phyloP scores from a whole-genome alignment of 2,888 invertebrate species.

The Incurvaria masculella region DNA sequence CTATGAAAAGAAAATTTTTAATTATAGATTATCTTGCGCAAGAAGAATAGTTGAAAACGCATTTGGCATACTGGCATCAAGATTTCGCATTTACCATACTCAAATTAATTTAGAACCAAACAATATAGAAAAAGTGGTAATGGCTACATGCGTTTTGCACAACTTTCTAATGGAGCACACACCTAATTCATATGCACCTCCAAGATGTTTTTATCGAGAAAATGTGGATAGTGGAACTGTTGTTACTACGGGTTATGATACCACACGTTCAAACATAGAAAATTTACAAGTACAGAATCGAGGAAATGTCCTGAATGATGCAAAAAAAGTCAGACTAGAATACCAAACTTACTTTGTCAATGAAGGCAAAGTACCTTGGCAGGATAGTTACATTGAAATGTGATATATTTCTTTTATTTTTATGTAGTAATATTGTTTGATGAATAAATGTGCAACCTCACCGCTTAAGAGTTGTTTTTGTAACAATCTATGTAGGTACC shows the following conservation, averaged over 20 bases:
- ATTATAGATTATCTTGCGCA: constrained; percentile 17
- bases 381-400: constrained; percentile 10
- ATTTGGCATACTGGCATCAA: constrained; percentile 19
- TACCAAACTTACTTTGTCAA: constrained; percentile 12
- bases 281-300: constrained; percentile 12
- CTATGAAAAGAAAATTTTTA: constrained; percentile 15
- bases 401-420: constrained; percentile 8
- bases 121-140: constrained; percentile 15
- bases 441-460: constrained; percentile 6
- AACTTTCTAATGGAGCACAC: constrained; percentile 14
- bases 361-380: constrained; percentile 14
- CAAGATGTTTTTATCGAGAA: constrained; percentile 14
- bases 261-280: constrained; percentile 10
- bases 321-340: constrained; percentile 8
- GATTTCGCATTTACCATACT: constrained; percentile 16
- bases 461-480: constrained; percentile 6
- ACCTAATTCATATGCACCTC: constrained; percentile 11
- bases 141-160: constrained; percentile 15
- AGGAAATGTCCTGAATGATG: constrained; percentile 10
- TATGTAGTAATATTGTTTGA: constrained; percentile 6
- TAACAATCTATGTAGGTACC: constrained; percentile 7
- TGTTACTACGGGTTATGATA: constrained; percentile 10
- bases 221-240: constrained; percentile 10
- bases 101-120: constrained; percentile 15
- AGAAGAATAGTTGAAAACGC: constrained; percentile 16